These are phyloP conservation scores for Drosophila sechellia DNA, from an alignment of 1,140 invertebrate genomes.

Conservation along the genomic window DNA sequence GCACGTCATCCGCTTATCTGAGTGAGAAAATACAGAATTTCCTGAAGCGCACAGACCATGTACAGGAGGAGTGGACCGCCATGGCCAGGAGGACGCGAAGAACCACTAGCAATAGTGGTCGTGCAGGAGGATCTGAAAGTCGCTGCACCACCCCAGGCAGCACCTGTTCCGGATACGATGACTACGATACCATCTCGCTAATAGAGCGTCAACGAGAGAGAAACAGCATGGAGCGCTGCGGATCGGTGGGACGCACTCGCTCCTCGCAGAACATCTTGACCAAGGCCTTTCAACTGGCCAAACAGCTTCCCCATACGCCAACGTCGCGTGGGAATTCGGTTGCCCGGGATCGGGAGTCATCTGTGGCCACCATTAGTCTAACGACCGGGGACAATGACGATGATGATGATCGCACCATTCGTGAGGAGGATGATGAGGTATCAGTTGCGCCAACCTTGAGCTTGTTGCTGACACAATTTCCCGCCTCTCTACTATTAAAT, in stretches of 20 bases:
- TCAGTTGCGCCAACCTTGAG: constrained; percentile 67
- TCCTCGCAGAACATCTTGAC: constrained; percentile 92
- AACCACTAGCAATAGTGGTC: constrained; percentile 40
- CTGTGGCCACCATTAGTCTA: constrained; percentile 41
- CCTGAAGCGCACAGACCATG: constrained; percentile 92
- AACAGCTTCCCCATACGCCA: constrained; percentile 85
- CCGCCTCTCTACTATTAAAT: constrained; percentile 6
- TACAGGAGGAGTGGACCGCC: constrained; percentile 92
- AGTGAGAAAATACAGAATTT: constrained; percentile 92
- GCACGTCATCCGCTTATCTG: constrained; percentile 90
- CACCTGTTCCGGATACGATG: constrained; percentile 64
- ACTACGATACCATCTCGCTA: constrained; percentile 79
- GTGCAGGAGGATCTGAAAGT: constrained; percentile 57
- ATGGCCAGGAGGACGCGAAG: constrained; percentile 84
- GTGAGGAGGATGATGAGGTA: constrained; percentile 81
- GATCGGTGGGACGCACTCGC: constrained; percentile 87
- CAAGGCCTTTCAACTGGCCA: constrained; percentile 90
- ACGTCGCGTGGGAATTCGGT: constrained; percentile 81
- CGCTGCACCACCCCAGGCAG: constrained; percentile 71
- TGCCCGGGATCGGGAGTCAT: constrained; percentile 86
- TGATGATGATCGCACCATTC: constrained; percentile 81
- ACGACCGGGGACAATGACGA: constrained; percentile 48
- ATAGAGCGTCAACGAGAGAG: constrained; percentile 79
- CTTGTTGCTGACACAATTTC: constrained; percentile 48
- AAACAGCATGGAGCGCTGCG: constrained; percentile 76